Evolutionary conservation across 2,797 vertebrate genomes (phyloP), one percentile per base, ranked within the genome.

Genomic region (Esox masquinongy): DNA sequence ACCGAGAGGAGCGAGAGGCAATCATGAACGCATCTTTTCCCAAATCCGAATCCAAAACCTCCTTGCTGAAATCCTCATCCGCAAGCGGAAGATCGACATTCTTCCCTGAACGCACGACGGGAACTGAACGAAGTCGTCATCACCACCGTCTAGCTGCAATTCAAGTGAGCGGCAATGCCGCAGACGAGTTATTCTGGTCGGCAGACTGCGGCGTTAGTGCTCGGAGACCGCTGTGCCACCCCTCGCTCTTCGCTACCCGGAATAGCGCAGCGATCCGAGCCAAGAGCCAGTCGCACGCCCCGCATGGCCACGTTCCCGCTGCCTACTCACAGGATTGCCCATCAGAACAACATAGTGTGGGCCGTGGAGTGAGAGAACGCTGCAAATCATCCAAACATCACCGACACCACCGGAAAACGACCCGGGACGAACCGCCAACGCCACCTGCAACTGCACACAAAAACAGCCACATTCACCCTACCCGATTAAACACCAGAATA

Each of bases 191-290:
- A 67, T 90, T 86, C 84, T 93, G 94, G 87, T 87, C 91, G 76
- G 90, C 93, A 78, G 94, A 95, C 73, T 89, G 95, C 84, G 97
- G 98, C 84, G 91, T 94, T 79, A 99, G 96, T 77, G 95, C 95
- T 71, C 94, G 96, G 87, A 96, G 97, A 96, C 97, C 97, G 86
- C 93, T 98, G 80, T 98, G 97, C 87, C 95, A 95, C 83, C 97
- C 97, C 14, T 92, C 93, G 39, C 84, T 90, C 26, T 17, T 82
- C 51, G 81, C 79, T 81, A 79, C 79, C 78, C 86, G 76, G 81
- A 89, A 89, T 79, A 82, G 86, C 76, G 88, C 90, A 70, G 88
- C 90, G 82, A 83, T 89, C 59, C 93, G 94, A 86, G 90, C 81
- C 68, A 84, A 91, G 87, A 86, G 79, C 73, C 90, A 88, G 83